A percentile compares a stretch with the other conserved stretches of the same genome.
Conservation (phyloP, 2,797 vertebrate genomes). For the Acipenser transmontanus region DNA sequence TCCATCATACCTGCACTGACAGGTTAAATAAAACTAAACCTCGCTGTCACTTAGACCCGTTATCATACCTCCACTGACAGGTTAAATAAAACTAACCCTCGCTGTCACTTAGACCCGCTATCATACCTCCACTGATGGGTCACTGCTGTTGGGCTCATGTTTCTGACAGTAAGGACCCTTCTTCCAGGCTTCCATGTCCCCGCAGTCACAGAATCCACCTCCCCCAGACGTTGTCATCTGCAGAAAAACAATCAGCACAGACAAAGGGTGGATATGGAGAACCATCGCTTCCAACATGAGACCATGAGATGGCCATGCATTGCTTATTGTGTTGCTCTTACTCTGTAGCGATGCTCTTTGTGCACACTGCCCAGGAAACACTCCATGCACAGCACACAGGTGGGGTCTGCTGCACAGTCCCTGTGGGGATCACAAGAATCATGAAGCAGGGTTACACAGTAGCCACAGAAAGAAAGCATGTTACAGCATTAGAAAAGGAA, state of each 20-base stretch:
- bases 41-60: not conserved
- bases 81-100: conserved; percentile 11
- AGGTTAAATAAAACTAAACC: not conserved
- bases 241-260: conserved; percentile 18
- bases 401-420: conserved; percentile 93
- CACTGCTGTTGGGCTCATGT: conserved; percentile 68
- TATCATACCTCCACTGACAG: conserved; percentile 27
- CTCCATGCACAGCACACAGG: conserved; percentile 95
- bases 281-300: not conserved
- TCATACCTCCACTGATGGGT: conserved; percentile 74
- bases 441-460: no score
- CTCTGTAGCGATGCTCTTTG: conserved; percentile 90
- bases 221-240: conserved; percentile 97
- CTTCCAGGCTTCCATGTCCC: conserved; percentile 94
- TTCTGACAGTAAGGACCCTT: conserved; percentile 88
- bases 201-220: conserved; percentile 96
- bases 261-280: not conserved
- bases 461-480: no score
- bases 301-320: not conserved
- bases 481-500: no score
- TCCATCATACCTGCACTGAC: conserved; percentile 26
- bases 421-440: conserved; percentile 46
- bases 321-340: conserved; percentile 45
- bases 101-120: not conserved
- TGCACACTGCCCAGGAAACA: conserved; percentile 93